These are phyloP conservation scores for Mizuhopecten yessoensis DNA, from an alignment of 1,140 invertebrate genomes.

Conservation along the genomic window DNA sequence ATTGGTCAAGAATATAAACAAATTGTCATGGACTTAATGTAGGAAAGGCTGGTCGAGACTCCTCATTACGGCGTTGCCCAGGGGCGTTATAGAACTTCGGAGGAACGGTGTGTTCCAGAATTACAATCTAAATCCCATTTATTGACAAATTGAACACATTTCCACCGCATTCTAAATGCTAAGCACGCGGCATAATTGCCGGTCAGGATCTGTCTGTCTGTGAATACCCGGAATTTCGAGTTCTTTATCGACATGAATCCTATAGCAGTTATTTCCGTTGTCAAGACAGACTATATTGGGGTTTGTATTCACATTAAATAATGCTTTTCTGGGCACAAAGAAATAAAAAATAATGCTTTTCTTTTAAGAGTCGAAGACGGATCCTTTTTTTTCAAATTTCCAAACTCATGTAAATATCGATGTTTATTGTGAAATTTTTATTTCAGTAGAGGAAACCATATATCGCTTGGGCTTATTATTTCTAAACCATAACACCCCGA, in stretches of 20 bases:
- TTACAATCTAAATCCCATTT: not conserved
- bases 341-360: too few species aligned
- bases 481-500: too few species aligned
- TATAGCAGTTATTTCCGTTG: too few species aligned
- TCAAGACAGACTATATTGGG: too few species aligned
- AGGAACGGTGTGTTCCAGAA: not conserved
- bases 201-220: not conserved
- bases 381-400: too few species aligned
- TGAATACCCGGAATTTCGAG: not conserved
- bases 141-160: slow-evolving; percentile 11
- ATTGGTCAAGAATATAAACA: not conserved
- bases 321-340: too few species aligned
- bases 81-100: not conserved
- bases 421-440: too few species aligned
- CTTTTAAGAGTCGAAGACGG: too few species aligned
- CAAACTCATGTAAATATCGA: too few species aligned
- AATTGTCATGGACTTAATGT: not conserved
- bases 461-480: too few species aligned
- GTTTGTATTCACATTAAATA: too few species aligned
- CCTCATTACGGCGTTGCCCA: not conserved
- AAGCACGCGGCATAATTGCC: not conserved
- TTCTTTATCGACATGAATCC: not conserved
- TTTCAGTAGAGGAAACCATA: too few species aligned
- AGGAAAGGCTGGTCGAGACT: not conserved
- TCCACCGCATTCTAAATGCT: not conserved